Evolutionary conservation across 92 coral and sea anemone species (phyloP), one percentile per base, ranked within the genome.

Genomic region (Umimayanthus kanabou): DNA sequence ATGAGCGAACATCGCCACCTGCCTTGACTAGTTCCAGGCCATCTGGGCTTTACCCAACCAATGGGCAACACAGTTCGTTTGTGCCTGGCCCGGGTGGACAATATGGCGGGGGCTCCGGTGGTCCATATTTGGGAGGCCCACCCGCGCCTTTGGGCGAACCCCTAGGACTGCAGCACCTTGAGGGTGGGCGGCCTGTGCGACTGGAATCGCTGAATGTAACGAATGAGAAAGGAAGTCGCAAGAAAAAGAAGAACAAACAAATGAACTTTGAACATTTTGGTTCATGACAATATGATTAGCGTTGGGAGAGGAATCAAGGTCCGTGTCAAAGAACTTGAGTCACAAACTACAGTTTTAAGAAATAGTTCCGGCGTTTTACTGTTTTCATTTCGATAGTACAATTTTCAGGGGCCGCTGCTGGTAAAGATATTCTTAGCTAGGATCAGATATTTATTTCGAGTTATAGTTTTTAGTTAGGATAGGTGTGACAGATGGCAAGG

Each of bases 191-290:
- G 80, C 99, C 99, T 22, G 92, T 93, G 49, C 85, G 98, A 66
- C 87, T 96, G 25, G 98, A 96, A 78, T 93, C 99, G 20, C 90
- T 96, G 57, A 94, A 92, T 80, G 93, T 95, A 79, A 72, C 94
- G 29, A 89, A 88, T 3, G 95, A 93, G 75, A 93, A 89, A 70
- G 96, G 93, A 57, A 92, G 91, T 16, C 96, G 92, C 84, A 92
- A 89, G 90, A 96, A 96, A 86, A 95, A 93, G 87, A 94, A 96
- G 33, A 86, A 90, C 78, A 93, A 90, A 75, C 94, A 91, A 64
- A 45, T 64, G 18, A 80, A 88, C n/a, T 29, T 73, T 16, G 93
- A 90, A 18, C 85, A 84, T 33, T 83, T 83, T 15, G 87, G 87
- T 47, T 83, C 87, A 83, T 83, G 42, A 83, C 26, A 43, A 25